Conservation (phyloP, 2,888 invertebrate genomes). For the Elysia crispata region DNA sequence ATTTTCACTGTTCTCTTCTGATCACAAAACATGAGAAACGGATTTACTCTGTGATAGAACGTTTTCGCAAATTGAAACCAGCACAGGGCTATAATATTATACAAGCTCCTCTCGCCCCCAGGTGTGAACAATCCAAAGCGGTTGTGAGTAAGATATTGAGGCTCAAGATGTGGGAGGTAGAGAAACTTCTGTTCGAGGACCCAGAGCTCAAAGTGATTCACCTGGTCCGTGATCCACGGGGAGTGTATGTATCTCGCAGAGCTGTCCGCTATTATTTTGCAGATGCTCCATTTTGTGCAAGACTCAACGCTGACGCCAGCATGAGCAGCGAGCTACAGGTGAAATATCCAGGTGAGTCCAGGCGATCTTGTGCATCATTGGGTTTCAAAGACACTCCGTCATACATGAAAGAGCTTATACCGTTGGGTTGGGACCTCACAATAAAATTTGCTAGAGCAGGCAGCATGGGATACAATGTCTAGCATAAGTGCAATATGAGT, state of each 20-base stretch:
- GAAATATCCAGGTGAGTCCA: neutral
- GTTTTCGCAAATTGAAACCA: too few species aligned
- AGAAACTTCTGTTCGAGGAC: neutral
- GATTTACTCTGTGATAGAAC: too few species aligned
- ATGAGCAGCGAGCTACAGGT: neutral
- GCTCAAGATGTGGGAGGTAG: slow-evolving; percentile 30
- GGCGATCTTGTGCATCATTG: too few species aligned
- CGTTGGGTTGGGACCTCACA: too few species aligned
- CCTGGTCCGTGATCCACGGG: slow-evolving; percentile 23
- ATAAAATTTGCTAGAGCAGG: too few species aligned
- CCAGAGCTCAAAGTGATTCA: slow-evolving; percentile 27
- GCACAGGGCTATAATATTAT: too few species aligned
- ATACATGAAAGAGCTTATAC: too few species aligned
- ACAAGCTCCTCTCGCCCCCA: neutral
- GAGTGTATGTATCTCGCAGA: neutral
- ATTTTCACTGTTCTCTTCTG: too few species aligned
- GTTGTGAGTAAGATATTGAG: slow-evolving; percentile 14
- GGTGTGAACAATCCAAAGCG: neutral
- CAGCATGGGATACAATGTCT: too few species aligned
- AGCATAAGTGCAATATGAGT: too few species aligned
- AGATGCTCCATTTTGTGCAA: neutral
- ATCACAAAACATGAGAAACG: too few species aligned
- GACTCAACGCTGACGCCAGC: slow-evolving; percentile 10
- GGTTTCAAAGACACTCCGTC: too few species aligned
- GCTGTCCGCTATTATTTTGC: neutral